phyloP scores from a whole-genome alignment of 2,113 vertebrate genomes.

The Poecilia latipinna region DNA sequence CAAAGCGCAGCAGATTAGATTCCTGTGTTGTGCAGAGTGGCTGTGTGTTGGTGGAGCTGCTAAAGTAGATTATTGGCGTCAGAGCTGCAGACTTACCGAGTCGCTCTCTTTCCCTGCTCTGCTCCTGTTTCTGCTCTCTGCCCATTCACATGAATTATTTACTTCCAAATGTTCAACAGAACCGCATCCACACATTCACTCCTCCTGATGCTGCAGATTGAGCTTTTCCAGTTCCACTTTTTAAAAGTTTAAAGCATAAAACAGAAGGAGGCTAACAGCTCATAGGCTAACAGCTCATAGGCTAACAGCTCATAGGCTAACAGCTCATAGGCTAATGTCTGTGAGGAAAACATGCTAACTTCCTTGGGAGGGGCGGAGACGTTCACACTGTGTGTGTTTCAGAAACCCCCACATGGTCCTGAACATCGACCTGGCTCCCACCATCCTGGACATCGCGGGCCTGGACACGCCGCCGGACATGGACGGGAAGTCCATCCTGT shows the following conservation, averaged over 20 bases:
- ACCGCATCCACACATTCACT: too few relatives aligned
- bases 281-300: background rate
- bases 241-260: background rate
- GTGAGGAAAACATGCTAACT: background rate
- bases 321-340: too few relatives aligned
- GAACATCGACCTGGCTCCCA: conserved; percentile 96
- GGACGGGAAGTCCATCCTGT: conserved; percentile 94
- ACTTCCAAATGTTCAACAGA: background rate
- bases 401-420: conserved; percentile 95
- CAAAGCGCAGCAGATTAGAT: background rate
- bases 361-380: background rate
- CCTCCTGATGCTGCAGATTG: background rate
- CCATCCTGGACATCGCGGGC: conserved; percentile 96
- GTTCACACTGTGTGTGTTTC: conserved; percentile 9
- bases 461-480: conserved; percentile 92
- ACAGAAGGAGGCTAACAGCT: background rate
- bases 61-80: conserved; percentile 39
- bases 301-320: too few relatives aligned
- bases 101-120: background rate
- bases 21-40: background rate
- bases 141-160: background rate
- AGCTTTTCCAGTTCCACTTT: background rate
- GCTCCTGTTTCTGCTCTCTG: background rate
- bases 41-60: conserved; percentile 1
- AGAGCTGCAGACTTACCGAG: background rate